Percentiles rank a stretch among this genome's conserved stretches.
Evolutionary conservation across 2,113 vertebrate genomes (phyloP).

Genomic region (Chionis minor): DNA sequence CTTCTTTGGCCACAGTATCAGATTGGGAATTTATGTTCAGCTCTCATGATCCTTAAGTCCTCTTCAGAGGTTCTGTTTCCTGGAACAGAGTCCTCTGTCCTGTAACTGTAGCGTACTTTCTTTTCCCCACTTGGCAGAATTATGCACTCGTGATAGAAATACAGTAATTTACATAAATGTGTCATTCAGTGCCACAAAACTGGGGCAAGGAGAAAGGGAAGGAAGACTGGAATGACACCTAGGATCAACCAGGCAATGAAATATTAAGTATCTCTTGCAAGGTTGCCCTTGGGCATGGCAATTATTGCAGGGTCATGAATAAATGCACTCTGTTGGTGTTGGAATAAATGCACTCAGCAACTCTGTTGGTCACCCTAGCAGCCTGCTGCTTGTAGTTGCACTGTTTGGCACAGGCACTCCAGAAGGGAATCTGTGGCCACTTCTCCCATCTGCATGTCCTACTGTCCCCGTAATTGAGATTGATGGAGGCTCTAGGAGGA

Average conservation of each 20-base stretch:
- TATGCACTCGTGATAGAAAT: not conserved
- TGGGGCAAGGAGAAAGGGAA: not conserved
- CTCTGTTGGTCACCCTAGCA: not conserved
- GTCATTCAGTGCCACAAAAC: not conserved
- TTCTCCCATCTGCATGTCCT: not conserved
- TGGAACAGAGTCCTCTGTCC: not conserved
- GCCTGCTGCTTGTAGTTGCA: not conserved
- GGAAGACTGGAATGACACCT: not conserved
- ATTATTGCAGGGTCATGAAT: not conserved
- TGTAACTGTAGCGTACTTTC: not conserved
- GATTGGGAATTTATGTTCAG: not conserved
- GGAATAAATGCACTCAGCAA: too few relatives aligned
- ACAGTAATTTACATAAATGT: not conserved
- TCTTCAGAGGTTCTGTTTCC: not conserved
- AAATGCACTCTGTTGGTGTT: too few relatives aligned
- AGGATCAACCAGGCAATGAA: not conserved
- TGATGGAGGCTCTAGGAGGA: not conserved
- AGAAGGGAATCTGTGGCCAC: not conserved
- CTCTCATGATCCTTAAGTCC: not conserved
- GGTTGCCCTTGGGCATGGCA: not conserved
- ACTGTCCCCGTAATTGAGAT: not conserved
- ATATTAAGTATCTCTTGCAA: not conserved
- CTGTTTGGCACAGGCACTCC: not conserved
- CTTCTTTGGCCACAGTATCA: not conserved
- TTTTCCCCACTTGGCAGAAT: not conserved